Base-by-base conservation (phyloP, 2,888 invertebrate species). In the Meandrusa payeni region DNA sequence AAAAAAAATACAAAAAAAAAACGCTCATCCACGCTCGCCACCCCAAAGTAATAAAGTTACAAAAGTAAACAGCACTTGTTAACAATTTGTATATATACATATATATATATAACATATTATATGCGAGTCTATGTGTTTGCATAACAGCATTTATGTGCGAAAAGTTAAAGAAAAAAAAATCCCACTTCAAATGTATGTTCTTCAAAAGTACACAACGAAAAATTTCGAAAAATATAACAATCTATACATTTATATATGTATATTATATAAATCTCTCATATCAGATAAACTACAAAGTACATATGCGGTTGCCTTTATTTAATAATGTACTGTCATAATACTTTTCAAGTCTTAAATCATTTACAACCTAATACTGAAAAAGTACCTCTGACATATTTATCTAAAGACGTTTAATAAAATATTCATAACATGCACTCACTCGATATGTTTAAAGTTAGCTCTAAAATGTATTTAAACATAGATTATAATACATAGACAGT, bases 291-390 rank as follows among this genome's bases (percentile, higher is more conserved):
- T 7, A 17, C 27, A 22, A 2, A 19, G 3, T 22, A 7, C 12
- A 40, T 17, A 9, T 15, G n/a, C 7, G 12, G 5, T 28, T 41
- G 2, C 24, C 6, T 20, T 32, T 5, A 24, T 29, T 11, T 36
- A 42, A 23, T 29, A 29, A 42, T 9, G 20, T 44, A 49, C 50
- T 45, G 39, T 46, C 41, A 50, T 31, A 41, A 71, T 68, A 74
- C 74, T 77, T 77, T 76, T 76, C 60, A 59, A 76, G 74, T 77
- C 77, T 80, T 79, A 79, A 74, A 76, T 48, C 70, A 71, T 45
- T 72, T 69, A 68, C 69, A 76, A 76, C 73, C 75, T 81, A 86
- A 83, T 82, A 83, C 83, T 83, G 83, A 79, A 80, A 80, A 76
- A 82, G 74, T 72, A 76, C 76, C 64, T 54, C 55, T 61, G 68